phyloP scores from a whole-genome alignment of 2,113 vertebrate genomes.

The Clarias magur region DNA sequence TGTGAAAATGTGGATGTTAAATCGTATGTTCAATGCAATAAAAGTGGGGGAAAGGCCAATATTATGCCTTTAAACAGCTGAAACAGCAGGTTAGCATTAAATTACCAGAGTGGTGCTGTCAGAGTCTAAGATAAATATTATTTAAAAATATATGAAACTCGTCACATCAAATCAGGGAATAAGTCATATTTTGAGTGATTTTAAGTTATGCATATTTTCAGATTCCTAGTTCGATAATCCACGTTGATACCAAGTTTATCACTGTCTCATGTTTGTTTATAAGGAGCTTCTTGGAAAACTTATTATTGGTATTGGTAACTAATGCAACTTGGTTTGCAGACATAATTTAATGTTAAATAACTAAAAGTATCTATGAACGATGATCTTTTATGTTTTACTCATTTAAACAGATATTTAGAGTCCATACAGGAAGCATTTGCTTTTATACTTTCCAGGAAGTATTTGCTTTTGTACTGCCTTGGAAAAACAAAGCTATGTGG shows the following conservation, averaged over 20 bases:
- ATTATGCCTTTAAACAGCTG: background rate
- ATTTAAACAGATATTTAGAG: background rate
- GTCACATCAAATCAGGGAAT: no score
- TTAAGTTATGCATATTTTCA: no score
- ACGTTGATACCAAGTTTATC: no score
- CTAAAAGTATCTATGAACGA: background rate
- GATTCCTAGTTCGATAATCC: no score
- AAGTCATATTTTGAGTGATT: no score
- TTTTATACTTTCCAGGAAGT: background rate
- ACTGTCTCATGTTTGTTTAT: no score
- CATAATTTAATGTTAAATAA: background rate
- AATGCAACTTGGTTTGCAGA: no score
- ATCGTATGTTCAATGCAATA: background rate
- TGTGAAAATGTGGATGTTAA: conserved; percentile 13
- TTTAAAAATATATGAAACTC: background rate
- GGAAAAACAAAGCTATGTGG: no score
- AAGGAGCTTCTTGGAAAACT: no score
- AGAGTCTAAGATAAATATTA: background rate
- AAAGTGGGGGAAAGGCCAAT: background rate
- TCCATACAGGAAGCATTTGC: background rate
- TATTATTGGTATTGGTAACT: no score
- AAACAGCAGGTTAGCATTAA: background rate
- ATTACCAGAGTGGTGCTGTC: background rate
- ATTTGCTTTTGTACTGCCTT: background rate
- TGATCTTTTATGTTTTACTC: background rate